Evolutionary conservation across 2,113 vertebrate species (phyloP).

Genomic region (Pygoscelis antarcticus): DNA sequence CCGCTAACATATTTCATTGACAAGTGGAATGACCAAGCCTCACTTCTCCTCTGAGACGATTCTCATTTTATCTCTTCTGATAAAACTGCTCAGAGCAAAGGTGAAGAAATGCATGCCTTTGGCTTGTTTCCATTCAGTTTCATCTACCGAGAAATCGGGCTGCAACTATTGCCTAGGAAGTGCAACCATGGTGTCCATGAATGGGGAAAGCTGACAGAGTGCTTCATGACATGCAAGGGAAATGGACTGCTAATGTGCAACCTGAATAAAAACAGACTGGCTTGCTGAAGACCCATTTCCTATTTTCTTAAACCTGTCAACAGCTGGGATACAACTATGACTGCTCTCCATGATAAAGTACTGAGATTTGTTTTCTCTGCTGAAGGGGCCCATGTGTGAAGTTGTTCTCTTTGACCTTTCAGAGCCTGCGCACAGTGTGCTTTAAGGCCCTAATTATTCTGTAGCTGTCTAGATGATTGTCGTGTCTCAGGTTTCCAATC

Average conservation of each 20-base stretch:
- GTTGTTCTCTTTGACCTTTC: neutral
- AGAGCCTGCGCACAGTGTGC: neutral
- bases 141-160: neutral
- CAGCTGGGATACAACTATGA: neutral
- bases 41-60: neutral
- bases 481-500: neutral
- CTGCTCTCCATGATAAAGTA: neutral
- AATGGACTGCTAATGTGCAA: neutral
- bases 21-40: neutral
- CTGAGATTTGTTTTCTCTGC: neutral
- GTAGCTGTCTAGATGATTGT: neutral
- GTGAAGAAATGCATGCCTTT: neutral
- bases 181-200: accelerated
- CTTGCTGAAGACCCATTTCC: slow-evolving; percentile 2
- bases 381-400: neutral
- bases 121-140: neutral
- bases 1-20: neutral
- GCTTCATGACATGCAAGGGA: neutral
- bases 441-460: neutral
- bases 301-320: slow-evolving; percentile 24
- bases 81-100: neutral
- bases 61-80: neutral
- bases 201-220: neutral
- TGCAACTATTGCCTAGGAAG: neutral
- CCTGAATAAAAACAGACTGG: neutral